Evolutionary conservation across 2,113 vertebrate species (phyloP).

Genomic region (Macquaria australasica): DNA sequence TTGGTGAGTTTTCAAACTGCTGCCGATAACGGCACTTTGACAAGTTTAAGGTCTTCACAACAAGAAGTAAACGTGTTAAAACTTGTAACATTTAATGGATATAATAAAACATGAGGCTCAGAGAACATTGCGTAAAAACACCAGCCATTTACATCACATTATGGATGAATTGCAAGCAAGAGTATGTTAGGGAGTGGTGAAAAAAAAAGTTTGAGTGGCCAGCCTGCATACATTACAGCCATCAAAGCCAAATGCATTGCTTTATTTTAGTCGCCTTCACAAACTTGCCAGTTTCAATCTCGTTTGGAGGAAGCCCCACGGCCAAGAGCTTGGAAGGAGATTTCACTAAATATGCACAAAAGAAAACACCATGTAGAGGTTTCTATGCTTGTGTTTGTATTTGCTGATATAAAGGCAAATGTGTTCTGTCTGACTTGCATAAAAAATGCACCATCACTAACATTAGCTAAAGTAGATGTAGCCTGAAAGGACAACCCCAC

Average conservation of each 20-base stretch:
- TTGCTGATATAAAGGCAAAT: constrained; percentile 24
- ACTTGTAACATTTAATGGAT: not conserved
- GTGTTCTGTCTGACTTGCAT: constrained; percentile 48
- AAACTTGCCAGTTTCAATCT: constrained; percentile 22
- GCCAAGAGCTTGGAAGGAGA: not conserved
- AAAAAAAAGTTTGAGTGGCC: not conserved
- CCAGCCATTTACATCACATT: not conserved
- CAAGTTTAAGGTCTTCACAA: not conserved
- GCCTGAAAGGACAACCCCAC: not conserved
- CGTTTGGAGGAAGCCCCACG: constrained; percentile 5
- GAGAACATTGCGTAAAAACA: not conserved
- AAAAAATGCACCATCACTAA: constrained; percentile 61
- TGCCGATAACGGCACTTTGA: not conserved
- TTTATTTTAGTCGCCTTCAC: not conserved
- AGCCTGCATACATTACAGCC: not conserved
- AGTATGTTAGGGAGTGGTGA: not conserved
- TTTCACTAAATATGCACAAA: not conserved
- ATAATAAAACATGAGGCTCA: not conserved
- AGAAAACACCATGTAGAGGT: not conserved
- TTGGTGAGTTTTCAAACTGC: not conserved
- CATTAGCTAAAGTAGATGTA: constrained; percentile 36
- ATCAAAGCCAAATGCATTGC: not conserved
- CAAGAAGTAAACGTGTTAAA: not conserved
- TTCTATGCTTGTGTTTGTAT: constrained; percentile 36
- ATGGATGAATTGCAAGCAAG: not conserved